These are phyloP conservation scores for Leptodactylus fallax DNA, from an alignment of 2,797 vertebrate genomes.

Conservation along the genomic window DNA sequence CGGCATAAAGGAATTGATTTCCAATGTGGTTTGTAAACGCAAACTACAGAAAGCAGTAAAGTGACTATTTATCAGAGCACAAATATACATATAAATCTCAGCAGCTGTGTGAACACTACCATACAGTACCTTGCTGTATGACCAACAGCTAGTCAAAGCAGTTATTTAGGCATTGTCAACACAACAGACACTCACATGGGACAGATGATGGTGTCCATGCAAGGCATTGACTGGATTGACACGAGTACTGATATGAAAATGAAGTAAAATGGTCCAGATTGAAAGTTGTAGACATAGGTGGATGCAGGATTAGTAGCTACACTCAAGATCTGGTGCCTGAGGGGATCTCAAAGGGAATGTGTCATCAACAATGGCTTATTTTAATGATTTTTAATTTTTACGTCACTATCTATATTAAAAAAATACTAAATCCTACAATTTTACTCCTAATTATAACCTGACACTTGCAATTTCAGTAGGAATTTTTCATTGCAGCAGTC, in stretches of 20 bases:
- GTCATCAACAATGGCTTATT: too few relatives aligned
- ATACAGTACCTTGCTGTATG: neutral
- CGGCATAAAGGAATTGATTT: neutral
- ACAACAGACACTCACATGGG: neutral
- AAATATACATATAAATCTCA: neutral
- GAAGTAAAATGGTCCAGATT: too few relatives aligned
- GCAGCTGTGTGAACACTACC: neutral
- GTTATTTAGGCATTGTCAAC: neutral
- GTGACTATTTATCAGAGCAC: neutral
- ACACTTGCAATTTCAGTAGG: too few relatives aligned
- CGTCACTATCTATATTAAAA: too few relatives aligned
- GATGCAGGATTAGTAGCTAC: neutral
- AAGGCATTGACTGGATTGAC: neutral
- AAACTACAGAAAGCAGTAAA: neutral
- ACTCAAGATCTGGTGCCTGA: too few relatives aligned
- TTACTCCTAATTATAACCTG: too few relatives aligned
- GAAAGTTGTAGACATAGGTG: too few relatives aligned
- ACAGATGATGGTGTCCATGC: neutral
- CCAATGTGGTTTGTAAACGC: neutral
- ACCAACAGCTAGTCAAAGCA: neutral
- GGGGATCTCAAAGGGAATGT: too few relatives aligned
- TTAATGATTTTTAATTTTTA: too few relatives aligned
- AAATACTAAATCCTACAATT: too few relatives aligned
- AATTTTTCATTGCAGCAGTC: too few relatives aligned
- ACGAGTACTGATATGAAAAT: too few relatives aligned